Evolutionary conservation across 2,888 invertebrate species (phyloP), one percentile per base, ranked within the genome.

Genomic region (Ichneumoninae sp.): DNA sequence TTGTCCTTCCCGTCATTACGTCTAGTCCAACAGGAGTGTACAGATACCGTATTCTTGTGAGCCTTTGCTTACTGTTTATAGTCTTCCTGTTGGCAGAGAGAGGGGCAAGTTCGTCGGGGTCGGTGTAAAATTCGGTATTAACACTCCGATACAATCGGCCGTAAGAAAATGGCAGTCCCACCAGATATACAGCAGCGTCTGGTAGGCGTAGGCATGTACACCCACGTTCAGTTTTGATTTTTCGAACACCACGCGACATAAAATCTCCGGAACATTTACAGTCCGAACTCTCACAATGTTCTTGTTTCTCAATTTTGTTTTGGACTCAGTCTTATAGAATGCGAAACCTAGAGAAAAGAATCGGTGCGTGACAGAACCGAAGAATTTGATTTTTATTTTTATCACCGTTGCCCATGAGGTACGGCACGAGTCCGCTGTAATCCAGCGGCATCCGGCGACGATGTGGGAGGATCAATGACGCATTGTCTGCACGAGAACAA

Each of bases 381-480:
- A 73, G 33, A 73, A 50, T 54, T 77, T 79, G 68, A 79, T 74
- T 77, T 54, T 26, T 63, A 65, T 68, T 52, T 81, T 65, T 50
- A 74, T 68, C 78, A 69, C 68, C 65, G 47, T 60, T 66, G 63
- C 16, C 65, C 68, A 85, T 81, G 78, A 86, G 79, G 85, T 73
- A 85, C 76, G 81, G 79, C 66, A 79, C 73, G 60, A 60, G 74
- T 75, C 71, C 19, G 76, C 65, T 36, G 33, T 83, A 76, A 47
- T 80, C 57, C 30, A 52, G 60, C 71, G 50, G 30, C 75, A 16
- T 66, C 19, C 66, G 44, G 16, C 71, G 26, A 74, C 40, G 54
- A 75, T 81, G 87, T 87, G 81, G 86, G 86, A 81, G 85, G 82
- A 85, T 84, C 83, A 77, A 83, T 81, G 81, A 83, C 54, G 83